Evolutionary conservation across 2,797 vertebrate genomes (phyloP).

Genomic region (Pelodytes ibericus): DNA sequence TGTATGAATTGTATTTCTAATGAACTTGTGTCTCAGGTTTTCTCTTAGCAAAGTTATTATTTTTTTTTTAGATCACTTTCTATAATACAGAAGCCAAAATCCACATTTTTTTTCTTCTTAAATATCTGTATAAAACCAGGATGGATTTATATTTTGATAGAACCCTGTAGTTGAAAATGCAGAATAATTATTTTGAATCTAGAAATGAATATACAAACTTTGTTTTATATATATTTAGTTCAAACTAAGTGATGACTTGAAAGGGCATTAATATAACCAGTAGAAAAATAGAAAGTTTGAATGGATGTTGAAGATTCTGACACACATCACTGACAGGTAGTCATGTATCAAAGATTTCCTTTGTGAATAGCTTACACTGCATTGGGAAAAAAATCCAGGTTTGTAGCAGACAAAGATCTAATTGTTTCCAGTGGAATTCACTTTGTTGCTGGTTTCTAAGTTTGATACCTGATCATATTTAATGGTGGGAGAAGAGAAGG

Average conservation of each 20-base stretch:
- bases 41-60: too few species aligned
- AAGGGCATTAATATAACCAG: too few species aligned
- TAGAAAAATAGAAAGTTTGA: not conserved
- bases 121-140: slow-evolving; percentile 61
- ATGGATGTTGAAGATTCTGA: not conserved
- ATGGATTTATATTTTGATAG: slow-evolving; percentile 61
- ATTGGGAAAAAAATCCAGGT: not conserved
- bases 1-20: too few species aligned
- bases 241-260: too few species aligned
- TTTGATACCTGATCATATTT: not conserved
- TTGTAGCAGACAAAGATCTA: not conserved
- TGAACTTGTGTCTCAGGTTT: too few species aligned
- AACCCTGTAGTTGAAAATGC: slow-evolving; percentile 47
- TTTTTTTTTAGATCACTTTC: too few species aligned
- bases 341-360: slow-evolving; percentile 5
- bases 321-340: not conserved
- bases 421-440: slow-evolving; percentile 6
- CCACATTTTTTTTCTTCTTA: not conserved
- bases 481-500: not conserved
- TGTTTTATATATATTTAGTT: slow-evolving; percentile 11
- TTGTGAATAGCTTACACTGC: not conserved
- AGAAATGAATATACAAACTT: slow-evolving; percentile 1
- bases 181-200: slow-evolving; percentile 43
- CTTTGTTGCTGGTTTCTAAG: not conserved
- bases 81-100: too few species aligned